These are phyloP conservation scores for Chrysolina oricalcia DNA, from an alignment of 2,888 invertebrate species.

Conservation along the genomic window DNA sequence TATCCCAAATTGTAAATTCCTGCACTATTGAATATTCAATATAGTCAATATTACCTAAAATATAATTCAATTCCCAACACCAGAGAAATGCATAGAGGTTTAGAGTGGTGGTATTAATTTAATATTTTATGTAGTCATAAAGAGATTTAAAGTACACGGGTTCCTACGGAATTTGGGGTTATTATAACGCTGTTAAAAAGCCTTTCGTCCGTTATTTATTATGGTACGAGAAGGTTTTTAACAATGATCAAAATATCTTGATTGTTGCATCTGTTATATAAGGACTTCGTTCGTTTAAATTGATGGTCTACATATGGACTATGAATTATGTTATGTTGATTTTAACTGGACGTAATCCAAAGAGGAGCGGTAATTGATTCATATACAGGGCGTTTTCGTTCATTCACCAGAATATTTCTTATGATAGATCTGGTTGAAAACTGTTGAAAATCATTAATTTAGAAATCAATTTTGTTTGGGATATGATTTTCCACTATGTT, in stretches of 20 bases:
- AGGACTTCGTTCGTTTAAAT: not conserved
- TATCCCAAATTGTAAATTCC: not conserved
- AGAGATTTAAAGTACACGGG: slow-evolving; percentile 1
- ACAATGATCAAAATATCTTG: not conserved
- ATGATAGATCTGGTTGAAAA: too few relatives aligned
- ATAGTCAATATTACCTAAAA: not conserved
- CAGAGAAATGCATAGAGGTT: slow-evolving; percentile 1
- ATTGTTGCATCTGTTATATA: not conserved
- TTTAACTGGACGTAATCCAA: not conserved
- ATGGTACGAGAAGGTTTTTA: not conserved
- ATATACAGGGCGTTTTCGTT: not conserved
- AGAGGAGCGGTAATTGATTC: not conserved
- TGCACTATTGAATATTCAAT: not conserved
- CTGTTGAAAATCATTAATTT: too few relatives aligned
- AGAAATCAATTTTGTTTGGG: too few relatives aligned
- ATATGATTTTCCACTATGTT: too few relatives aligned
- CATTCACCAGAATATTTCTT: too few relatives aligned
- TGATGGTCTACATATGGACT: not conserved
- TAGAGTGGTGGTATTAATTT: not conserved
- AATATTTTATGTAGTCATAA: slow-evolving; percentile 1
- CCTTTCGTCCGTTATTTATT: not conserved
- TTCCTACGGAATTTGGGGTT: not conserved
- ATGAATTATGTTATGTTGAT: not conserved
- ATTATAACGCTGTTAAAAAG: slow-evolving; percentile 13
- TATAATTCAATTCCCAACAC: slow-evolving; percentile 8